Conservation (phyloP, 2,797 vertebrate species). For the Lutjanus argentimaculatus region DNA sequence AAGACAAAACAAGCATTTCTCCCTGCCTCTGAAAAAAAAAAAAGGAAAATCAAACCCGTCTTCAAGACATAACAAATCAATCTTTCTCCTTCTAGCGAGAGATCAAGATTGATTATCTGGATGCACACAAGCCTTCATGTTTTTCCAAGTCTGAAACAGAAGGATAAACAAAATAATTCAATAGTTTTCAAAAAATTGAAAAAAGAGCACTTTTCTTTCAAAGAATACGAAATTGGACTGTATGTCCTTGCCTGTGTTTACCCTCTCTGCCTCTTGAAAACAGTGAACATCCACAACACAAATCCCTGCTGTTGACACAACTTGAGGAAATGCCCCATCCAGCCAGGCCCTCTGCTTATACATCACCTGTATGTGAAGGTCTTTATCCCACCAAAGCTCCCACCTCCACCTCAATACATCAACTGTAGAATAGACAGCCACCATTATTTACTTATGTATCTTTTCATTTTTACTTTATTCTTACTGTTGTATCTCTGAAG, state of each 20-base stretch:
- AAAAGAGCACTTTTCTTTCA: constrained; percentile 10
- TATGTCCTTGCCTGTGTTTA: constrained; percentile 13
- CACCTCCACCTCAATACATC: no score
- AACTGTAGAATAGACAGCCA: no score
- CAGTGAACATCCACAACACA: neutral
- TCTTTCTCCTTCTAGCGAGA: constrained; percentile 53
- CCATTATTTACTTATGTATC: no score
- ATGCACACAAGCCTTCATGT: constrained; percentile 52
- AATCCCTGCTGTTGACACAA: constrained; percentile 2
- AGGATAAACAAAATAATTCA: constrained; percentile 59
- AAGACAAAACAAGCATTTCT: constrained; percentile 73
- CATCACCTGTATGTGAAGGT: neutral
- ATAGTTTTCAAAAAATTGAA: constrained; percentile 35
- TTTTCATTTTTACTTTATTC: no score
- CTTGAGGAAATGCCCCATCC: neutral
- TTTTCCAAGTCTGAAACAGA: constrained; percentile 60
- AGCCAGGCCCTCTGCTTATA: neutral
- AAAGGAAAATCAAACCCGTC: constrained; percentile 49
- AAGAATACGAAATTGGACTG: neutral
- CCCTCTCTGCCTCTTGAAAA: constrained; percentile 7
- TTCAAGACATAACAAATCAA: constrained; percentile 72
- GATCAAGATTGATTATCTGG: constrained; percentile 69
- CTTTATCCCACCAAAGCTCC: neutral
- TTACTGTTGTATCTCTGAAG: no score
- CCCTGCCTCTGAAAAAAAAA: constrained; percentile 21